Evolutionary conservation across 1,140 invertebrate genomes (phyloP), one percentile per base, ranked within the genome.

Genomic region (Agrilus planipennis): DNA sequence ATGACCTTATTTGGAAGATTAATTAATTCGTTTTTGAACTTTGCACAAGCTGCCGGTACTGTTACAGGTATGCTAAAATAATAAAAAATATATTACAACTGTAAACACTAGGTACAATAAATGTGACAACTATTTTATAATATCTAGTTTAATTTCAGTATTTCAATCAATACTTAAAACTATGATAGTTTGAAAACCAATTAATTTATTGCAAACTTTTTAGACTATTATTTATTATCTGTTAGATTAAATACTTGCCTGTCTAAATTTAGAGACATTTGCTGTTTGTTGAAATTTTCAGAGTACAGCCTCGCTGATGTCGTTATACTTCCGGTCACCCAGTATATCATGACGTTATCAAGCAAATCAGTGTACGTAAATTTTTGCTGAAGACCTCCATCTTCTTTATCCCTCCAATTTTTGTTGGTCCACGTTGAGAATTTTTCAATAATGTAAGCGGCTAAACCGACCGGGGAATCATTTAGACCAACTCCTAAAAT

Each of bases 261-360:
- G 6, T n/a, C 23, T n/a, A 25, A 7, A 7, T 25, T 6, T 25
- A 25, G n/a, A 25, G 36, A 10, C 4, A 12, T 4, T 10, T 42
- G 30, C 9, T 10, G 16, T 11, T 41, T 38, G 5, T 45, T 47
- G 11, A 39, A 38, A 1, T 10, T n/a, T 39, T 81, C 78, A 41
- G 75, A 69, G 53, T 89, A 90, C 6, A 87, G 61, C 34, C 88
- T 68, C 50, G 75, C 64, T 1, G 83, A 82, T 0, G 84, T 79
- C 0, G 81, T 83, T 2, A 89, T 83, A 1, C 75, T 76, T 40
- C 76, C 76, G 0, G 78, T 77, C 0, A 77, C 53, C 79, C 86
- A 93, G 58, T 92, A 93, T 16, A 91, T 58, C 83, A 89, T 91
- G 0, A 93, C 54, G 54, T 90, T 89, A 46, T 90, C 89, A 2